These are phyloP conservation scores for Idaea biselata DNA, from an alignment of 2,888 invertebrate species.

Conservation along the genomic window DNA sequence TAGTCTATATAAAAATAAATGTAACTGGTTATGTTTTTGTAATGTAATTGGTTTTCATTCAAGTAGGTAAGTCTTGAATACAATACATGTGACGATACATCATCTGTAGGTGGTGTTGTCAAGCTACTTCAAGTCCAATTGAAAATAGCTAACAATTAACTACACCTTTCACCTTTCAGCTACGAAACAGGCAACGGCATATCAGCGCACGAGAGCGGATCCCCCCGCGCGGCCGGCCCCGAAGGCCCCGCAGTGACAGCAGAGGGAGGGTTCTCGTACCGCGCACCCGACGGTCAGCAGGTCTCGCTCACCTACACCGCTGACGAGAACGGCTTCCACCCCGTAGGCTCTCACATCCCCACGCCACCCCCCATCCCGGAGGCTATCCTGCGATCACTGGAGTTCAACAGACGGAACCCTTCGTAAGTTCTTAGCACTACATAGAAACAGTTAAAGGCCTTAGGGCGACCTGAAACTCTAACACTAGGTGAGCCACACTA, in stretches of 20 bases:
- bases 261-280: constrained; percentile 83
- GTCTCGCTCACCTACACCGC: constrained; percentile 83
- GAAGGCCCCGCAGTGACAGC: constrained; percentile 75
- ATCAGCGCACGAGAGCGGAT: constrained; percentile 76
- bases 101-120: too few species aligned
- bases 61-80: too few species aligned
- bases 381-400: constrained; percentile 71
- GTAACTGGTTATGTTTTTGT: too few species aligned
- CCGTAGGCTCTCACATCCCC: constrained; percentile 79
- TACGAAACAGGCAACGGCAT: constrained; percentile 85
- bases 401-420: constrained; percentile 59
- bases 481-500: too few species aligned
- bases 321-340: constrained; percentile 85
- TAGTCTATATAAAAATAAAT: too few species aligned
- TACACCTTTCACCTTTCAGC: constrained; percentile 35
- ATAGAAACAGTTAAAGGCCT: too few species aligned
- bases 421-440: constrained; percentile 43
- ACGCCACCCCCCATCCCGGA: constrained; percentile 80
- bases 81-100: too few species aligned
- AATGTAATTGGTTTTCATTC: too few species aligned
- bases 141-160: neutral
- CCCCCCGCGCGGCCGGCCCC: constrained; percentile 72
- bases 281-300: constrained; percentile 82
- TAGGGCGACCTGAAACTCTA: too few species aligned
- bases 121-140: neutral